These are phyloP conservation scores for Tenebrio molitor DNA, from an alignment of 1,140 invertebrate genomes.

Conservation along the genomic window DNA sequence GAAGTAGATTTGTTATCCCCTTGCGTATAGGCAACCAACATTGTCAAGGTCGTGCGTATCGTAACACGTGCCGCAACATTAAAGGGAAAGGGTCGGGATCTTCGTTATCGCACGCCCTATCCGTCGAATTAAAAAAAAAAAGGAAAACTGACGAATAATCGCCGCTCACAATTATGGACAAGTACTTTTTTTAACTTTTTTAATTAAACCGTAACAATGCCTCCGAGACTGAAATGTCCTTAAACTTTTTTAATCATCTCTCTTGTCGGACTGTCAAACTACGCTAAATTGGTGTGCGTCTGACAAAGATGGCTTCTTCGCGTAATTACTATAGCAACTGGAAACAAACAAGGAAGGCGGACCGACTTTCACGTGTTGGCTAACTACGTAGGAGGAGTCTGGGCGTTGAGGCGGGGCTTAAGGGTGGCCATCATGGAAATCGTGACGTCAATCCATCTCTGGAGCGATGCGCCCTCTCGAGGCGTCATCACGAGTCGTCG, in stretches of 20 bases:
- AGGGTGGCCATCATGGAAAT: slow-evolving; percentile 51
- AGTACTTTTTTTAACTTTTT: slow-evolving; percentile 26
- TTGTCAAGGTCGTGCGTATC: slow-evolving; percentile 34
- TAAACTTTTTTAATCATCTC: slow-evolving; percentile 40
- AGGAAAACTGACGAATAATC: slow-evolving; percentile 8
- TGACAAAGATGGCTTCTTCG: slow-evolving; percentile 52
- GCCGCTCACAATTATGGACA: slow-evolving; percentile 13
- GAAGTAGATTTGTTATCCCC: background rate
- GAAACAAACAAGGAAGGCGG: slow-evolving; percentile 44
- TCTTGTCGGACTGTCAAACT: slow-evolving; percentile 16
- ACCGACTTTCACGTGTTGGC: slow-evolving; percentile 46
- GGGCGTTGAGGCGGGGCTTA: slow-evolving; percentile 30
- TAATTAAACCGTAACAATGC: slow-evolving; percentile 37
- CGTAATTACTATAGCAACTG: slow-evolving; percentile 50
- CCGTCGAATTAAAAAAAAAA: background rate
- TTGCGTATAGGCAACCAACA: slow-evolving; percentile 33
- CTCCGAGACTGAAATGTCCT: slow-evolving; percentile 3
- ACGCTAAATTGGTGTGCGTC: slow-evolving; percentile 21
- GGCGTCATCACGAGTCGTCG: background rate
- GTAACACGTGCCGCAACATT: slow-evolving; percentile 31
- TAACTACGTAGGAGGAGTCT: slow-evolving; percentile 27
- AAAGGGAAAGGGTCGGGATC: slow-evolving; percentile 25
- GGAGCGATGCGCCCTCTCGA: slow-evolving; percentile 45
- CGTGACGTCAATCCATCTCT: slow-evolving; percentile 40
- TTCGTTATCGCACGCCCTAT: background rate